A percentile compares a stretch with the other conserved stretches of the same genome.
These are phyloP conservation scores for Phallusia fumigata DNA, from an alignment of 23 tunicate species.

Conservation along the genomic window DNA sequence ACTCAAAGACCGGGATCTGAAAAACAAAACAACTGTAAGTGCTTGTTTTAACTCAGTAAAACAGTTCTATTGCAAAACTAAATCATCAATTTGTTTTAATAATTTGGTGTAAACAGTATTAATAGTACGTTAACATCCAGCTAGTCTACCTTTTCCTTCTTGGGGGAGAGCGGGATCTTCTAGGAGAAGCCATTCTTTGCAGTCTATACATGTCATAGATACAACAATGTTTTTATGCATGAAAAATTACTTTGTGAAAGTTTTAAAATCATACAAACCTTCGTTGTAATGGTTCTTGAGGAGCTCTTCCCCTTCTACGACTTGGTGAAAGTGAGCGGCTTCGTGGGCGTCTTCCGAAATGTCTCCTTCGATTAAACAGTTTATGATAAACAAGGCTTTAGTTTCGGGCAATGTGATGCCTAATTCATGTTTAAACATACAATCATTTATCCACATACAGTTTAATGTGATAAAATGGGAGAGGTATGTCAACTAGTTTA, in stretches of 20 bases:
- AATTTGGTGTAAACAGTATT: too few relatives aligned
- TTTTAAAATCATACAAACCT: not conserved
- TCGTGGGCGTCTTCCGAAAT: constrained; percentile 29
- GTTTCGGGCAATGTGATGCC: too few relatives aligned
- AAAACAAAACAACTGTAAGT: not conserved
- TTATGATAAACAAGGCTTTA: too few relatives aligned
- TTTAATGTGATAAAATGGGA: too few relatives aligned
- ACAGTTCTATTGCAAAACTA: too few relatives aligned
- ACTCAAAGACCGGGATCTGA: constrained; percentile 17
- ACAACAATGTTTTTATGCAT: not conserved
- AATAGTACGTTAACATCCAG: not conserved
- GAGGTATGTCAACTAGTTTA: too few relatives aligned
- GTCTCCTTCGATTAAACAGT: constrained; percentile 13
- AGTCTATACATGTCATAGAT: not conserved
- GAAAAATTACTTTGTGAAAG: not conserved
- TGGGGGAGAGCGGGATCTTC: constrained; percentile 55
- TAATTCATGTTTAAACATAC: too few relatives aligned
- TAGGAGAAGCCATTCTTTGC: constrained; percentile 22
- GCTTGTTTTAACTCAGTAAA: too few relatives aligned
- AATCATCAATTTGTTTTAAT: not conserved
- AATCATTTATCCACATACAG: too few relatives aligned
- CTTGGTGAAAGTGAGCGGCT: constrained; percentile 59
- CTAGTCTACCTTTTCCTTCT: constrained; percentile 25
- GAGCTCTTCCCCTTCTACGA: constrained; percentile 30
- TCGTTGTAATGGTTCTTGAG: not conserved